Evolutionary conservation across 2,113 vertebrate genomes (phyloP).

Genomic region (Phaetusa simplex): DNA sequence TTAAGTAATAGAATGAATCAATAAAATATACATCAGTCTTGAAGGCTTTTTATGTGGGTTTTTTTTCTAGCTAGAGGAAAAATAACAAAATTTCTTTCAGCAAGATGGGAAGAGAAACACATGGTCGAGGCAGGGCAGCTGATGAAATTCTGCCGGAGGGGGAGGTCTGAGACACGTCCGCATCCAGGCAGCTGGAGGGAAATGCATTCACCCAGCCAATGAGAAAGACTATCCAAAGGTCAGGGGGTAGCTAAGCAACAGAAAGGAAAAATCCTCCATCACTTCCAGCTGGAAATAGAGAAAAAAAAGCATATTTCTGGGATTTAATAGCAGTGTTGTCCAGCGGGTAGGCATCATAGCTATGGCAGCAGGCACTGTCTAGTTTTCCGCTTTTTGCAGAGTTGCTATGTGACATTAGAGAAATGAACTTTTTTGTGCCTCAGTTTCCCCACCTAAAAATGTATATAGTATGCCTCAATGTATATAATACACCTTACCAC

Average conservation of each 20-base stretch:
- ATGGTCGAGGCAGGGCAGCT: neutral
- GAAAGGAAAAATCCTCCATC: constrained; percentile 12
- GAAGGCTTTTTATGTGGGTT: neutral
- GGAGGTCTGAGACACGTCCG: neutral
- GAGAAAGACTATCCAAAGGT: constrained; percentile 46
- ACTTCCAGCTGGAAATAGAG: constrained; percentile 43
- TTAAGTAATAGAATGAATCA: neutral
- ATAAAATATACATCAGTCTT: neutral
- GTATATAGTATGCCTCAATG: neutral
- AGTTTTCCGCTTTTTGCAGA: neutral
- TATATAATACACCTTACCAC: neutral
- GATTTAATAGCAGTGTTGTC: neutral
- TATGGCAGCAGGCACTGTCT: neutral
- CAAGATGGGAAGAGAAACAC: constrained; percentile 21
- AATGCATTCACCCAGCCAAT: constrained; percentile 20
- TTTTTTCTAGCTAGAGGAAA: neutral
- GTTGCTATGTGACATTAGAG: neutral
- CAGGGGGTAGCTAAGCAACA: constrained; percentile 57
- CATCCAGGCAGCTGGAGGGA: constrained; percentile 6
- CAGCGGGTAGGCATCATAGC: neutral
- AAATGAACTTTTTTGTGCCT: neutral
- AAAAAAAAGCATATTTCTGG: neutral
- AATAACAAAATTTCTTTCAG: neutral
- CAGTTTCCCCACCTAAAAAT: neutral
- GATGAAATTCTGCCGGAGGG: neutral